Percentiles rank a stretch among this genome's conserved stretches.
phyloP scores from a whole-genome alignment of 2,888 invertebrate species.

The Rhagonycha lutea region DNA sequence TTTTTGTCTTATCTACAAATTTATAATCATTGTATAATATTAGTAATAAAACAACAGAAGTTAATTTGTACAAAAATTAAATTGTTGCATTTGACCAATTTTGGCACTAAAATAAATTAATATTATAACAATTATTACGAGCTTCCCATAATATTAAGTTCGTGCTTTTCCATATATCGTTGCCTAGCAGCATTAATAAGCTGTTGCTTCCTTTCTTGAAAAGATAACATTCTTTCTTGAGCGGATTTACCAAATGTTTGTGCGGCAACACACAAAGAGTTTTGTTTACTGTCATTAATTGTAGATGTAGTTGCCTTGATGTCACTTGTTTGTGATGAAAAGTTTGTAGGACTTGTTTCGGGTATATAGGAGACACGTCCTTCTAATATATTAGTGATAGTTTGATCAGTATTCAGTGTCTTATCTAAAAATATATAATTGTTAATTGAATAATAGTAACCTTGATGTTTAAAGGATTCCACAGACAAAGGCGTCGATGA shows the following conservation, averaged over 20 bases:
- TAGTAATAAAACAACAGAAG: background rate
- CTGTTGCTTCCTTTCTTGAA: constrained; percentile 77
- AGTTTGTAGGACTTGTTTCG: constrained; percentile 44
- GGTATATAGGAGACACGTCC: constrained; percentile 70
- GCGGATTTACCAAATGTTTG: constrained; percentile 62
- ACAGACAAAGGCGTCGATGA: no score
- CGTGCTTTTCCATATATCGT: constrained; percentile 78
- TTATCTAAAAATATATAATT: constrained; percentile 59
- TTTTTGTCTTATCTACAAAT: background rate
- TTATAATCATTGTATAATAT: background rate
- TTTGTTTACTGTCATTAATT: constrained; percentile 7
- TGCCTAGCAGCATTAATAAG: constrained; percentile 78
- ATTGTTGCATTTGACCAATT: background rate
- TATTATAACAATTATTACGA: constrained; percentile 11
- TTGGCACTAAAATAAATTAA: background rate
- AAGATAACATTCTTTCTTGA: constrained; percentile 70
- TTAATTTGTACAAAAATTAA: background rate
- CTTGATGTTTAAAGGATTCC: background rate
- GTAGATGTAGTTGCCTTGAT: constrained; percentile 1
- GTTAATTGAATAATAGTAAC: constrained; percentile 1
- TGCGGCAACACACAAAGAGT: constrained; percentile 47
- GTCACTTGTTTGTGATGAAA: constrained; percentile 8
- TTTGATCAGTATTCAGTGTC: constrained; percentile 77
- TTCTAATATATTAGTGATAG: constrained; percentile 81
- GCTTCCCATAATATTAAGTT: constrained; percentile 32